A percentile compares a stretch with the other conserved stretches of the same genome.
Evolutionary conservation across 1,140 invertebrate genomes (phyloP).

Genomic region (Drosophila dunni): DNA sequence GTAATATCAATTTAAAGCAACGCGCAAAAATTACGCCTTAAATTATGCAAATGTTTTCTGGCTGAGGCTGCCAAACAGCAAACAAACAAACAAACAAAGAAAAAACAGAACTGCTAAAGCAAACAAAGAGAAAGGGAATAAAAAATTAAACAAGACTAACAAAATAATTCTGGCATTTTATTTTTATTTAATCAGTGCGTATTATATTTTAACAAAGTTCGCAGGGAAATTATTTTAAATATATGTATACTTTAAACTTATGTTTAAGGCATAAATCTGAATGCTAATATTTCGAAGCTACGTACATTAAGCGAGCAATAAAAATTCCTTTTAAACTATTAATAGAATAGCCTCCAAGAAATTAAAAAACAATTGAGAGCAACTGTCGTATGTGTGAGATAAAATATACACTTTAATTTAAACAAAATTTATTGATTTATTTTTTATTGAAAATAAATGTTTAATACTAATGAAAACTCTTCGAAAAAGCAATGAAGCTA

Average conservation of each 20-base stretch:
- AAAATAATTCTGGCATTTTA: slow-evolving; percentile 20
- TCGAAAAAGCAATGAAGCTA: too few species aligned
- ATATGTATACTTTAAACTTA: not conserved
- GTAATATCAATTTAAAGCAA: slow-evolving; percentile 76
- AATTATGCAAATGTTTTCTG: slow-evolving; percentile 68
- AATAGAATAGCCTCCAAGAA: too few species aligned
- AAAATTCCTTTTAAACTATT: too few species aligned
- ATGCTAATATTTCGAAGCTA: too few species aligned
- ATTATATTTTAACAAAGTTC: not conserved
- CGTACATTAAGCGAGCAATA: too few species aligned
- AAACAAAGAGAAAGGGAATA: slow-evolving; percentile 12
- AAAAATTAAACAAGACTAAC: slow-evolving; percentile 7
- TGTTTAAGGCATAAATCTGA: too few species aligned
- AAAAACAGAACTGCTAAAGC: not conserved
- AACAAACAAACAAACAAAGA: slow-evolving; percentile 4
- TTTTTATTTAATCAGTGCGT: slow-evolving; percentile 13
- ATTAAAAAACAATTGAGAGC: too few species aligned
- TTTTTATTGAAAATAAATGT: too few species aligned
- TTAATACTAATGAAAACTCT: too few species aligned
- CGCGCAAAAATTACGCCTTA: slow-evolving; percentile 66
- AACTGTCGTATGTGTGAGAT: too few species aligned
- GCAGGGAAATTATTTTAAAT: not conserved
- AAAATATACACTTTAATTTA: too few species aligned
- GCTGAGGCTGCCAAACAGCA: slow-evolving; percentile 21
- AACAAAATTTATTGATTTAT: too few species aligned